These are phyloP conservation scores for Triplophysa tibetana DNA, from an alignment of 2,113 vertebrate genomes.

Conservation along the genomic window DNA sequence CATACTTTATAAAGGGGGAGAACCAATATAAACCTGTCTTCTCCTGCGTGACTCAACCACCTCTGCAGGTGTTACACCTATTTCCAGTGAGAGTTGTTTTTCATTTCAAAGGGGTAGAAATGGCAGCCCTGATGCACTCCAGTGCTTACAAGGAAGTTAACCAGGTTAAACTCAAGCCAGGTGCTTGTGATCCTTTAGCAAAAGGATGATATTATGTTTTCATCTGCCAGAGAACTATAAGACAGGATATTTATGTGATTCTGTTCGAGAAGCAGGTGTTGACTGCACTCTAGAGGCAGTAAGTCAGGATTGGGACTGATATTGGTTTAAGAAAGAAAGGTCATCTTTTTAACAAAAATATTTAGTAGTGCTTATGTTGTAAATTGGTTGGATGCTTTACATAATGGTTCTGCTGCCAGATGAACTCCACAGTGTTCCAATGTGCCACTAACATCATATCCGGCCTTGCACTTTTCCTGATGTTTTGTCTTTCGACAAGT, in stretches of 20 bases:
- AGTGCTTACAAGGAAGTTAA: background rate
- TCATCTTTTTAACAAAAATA: no score
- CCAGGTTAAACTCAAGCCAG: background rate
- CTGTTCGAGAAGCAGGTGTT: background rate
- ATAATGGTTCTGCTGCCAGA: no score
- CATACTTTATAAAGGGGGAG: no score
- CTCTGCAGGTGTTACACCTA: background rate
- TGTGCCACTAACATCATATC: background rate
- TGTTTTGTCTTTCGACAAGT: background rate
- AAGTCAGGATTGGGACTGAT: background rate
- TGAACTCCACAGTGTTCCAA: background rate
- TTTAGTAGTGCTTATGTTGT: no score
- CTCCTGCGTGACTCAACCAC: background rate
- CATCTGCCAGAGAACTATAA: background rate
- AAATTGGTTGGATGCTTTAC: no score
- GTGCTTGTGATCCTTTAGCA: background rate
- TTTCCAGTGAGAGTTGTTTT: background rate
- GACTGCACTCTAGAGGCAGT: background rate
- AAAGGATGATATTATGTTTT: background rate
- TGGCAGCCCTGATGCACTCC: background rate
- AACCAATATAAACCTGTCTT: no score
- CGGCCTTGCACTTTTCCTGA: background rate
- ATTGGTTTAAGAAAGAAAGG: background rate
- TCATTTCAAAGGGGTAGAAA: background rate
- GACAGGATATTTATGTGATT: background rate